Percentiles rank a stretch among this genome's conserved stretches.
Conservation (phyloP, 2,888 invertebrate genomes). For the Caradrina kadenii region DNA sequence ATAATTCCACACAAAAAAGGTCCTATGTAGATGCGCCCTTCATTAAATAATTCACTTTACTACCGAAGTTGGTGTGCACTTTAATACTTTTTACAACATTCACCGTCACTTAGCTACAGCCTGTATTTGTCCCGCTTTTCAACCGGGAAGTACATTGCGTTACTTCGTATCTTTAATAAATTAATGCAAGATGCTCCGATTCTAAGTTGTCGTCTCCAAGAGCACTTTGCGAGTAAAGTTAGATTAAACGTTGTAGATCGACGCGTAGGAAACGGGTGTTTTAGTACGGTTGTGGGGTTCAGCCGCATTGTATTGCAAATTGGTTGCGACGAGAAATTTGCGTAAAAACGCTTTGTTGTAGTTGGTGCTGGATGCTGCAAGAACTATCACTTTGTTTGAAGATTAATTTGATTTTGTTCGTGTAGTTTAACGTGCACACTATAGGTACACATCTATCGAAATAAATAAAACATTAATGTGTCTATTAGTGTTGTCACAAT, state of each 20-base stretch:
- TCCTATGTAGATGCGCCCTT: slow-evolving; percentile 5
- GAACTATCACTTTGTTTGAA: slow-evolving; percentile 7
- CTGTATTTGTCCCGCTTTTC: slow-evolving; percentile 33
- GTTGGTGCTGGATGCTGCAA: slow-evolving; percentile 19
- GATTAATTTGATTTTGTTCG: slow-evolving; percentile 5
- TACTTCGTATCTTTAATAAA: slow-evolving; percentile 68
- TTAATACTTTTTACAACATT: slow-evolving; percentile 46
- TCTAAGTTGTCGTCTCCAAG: slow-evolving; percentile 75
- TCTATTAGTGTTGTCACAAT: too few species aligned
- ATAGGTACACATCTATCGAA: too few species aligned
- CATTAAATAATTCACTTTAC: slow-evolving; percentile 51
- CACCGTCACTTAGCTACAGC: slow-evolving; percentile 31
- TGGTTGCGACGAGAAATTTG: slow-evolving; percentile 70
- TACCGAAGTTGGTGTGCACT: slow-evolving; percentile 45
- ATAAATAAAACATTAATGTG: too few species aligned
- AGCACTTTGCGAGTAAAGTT: slow-evolving; percentile 82
- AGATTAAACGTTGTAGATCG: slow-evolving; percentile 85
- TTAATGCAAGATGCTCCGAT: slow-evolving; percentile 72
- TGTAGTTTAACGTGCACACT: neutral
- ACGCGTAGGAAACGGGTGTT: slow-evolving; percentile 77
- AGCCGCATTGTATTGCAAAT: slow-evolving; percentile 83
- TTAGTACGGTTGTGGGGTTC: slow-evolving; percentile 71
- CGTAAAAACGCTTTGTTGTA: slow-evolving; percentile 54
- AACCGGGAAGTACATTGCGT: slow-evolving; percentile 21
- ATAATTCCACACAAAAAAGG: slow-evolving; percentile 24